Base-by-base conservation (phyloP, 2,888 invertebrate species). In the Urechis unicinctus region DNA sequence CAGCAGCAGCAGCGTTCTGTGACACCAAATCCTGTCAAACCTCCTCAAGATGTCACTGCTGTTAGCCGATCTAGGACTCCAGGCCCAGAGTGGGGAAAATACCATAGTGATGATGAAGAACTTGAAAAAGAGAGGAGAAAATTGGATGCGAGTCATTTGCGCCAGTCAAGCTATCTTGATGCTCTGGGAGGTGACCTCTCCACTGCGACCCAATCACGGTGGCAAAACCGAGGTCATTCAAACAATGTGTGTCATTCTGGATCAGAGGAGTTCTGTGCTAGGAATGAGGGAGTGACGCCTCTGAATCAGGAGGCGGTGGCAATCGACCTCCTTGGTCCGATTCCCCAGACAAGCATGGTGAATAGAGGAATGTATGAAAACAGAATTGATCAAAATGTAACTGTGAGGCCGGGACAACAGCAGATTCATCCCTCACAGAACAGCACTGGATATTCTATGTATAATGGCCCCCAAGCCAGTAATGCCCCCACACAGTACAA, bases 11-110 rank as follows among this genome's bases (percentile, higher is more conserved):
- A 17, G 9, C 36, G 17, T 17, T 17, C 17, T 9, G 36, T 36
- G 36, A 53, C 44, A 4, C 55, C 55, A 36, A 52, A 49, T 31
- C 55, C 51, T 17, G 49, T 17, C 52, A 53, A 47, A 59, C 55
- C 45, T 59, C 60, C 50, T 53, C 51, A 45, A 43, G 52, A 30
- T 48, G 30, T 21, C 45, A 81, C 89, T 29, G 82, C 91, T 55
- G 89, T 91, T 2, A 82, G 90, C 6, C 68, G 24, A n/a, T 91
- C 91, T 56, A 86, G 91, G 58, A 91, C 91, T 0, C 91, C 91
- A 0, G 91, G 89, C 60, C 90, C 91, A 0, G 87, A 89, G 50
- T 45, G 50, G 43, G 59, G 55, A 6, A 25, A 30, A 9, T 52
- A 53, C 50, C 43, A 61, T 49, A 58, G 57, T 25, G 55, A 53